These are phyloP conservation scores for Karalla daura DNA, from an alignment of 2,797 vertebrate species.

Conservation along the genomic window DNA sequence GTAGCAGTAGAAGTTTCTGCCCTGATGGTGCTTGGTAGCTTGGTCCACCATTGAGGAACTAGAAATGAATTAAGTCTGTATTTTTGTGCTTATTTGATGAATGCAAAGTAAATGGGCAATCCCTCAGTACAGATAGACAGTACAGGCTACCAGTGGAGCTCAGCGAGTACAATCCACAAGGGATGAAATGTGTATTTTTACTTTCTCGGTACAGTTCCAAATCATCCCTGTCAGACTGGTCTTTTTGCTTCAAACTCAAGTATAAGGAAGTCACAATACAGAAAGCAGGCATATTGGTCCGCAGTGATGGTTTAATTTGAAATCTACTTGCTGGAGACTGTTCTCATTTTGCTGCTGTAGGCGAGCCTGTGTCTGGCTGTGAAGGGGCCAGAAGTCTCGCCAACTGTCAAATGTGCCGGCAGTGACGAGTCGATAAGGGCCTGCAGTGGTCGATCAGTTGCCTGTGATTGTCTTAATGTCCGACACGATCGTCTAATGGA, in stretches of 20 bases:
- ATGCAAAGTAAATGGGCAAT: no score
- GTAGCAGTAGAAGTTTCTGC: no score
- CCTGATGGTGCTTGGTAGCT: no score
- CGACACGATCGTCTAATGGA: background rate
- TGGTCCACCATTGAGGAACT: no score
- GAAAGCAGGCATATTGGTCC: background rate
- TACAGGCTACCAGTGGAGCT: no score
- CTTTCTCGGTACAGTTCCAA: constrained; percentile 2
- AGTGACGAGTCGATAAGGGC: no score
- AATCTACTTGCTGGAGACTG: background rate
- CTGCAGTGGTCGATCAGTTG: background rate
- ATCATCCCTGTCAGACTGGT: background rate
- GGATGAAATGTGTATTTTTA: constrained; percentile 3
- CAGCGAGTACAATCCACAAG: no score
- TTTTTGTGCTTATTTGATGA: no score
- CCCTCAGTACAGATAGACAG: no score
- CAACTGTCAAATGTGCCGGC: no score
- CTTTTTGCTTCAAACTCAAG: background rate
- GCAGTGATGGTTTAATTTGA: constrained; percentile 12
- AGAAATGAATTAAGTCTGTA: no score
- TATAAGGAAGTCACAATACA: no score
- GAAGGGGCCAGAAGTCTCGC: background rate
- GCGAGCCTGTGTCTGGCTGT: background rate
- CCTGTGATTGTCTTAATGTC: background rate
- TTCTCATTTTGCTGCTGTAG: background rate